Evolutionary conservation across 2,113 vertebrate species (phyloP), one percentile per base, ranked within the genome.

Genomic region (Myiopsitta monachus): DNA sequence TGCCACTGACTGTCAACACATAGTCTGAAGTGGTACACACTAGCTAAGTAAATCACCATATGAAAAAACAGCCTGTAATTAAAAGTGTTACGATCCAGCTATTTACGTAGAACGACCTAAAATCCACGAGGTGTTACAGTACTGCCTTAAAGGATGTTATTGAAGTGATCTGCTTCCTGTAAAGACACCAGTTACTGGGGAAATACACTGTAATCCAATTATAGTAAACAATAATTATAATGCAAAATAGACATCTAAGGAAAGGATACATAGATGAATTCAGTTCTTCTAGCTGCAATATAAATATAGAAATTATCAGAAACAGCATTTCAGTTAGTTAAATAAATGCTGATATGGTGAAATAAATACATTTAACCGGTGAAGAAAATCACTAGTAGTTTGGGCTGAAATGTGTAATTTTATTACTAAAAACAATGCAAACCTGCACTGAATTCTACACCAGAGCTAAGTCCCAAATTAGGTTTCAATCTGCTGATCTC

Each of bases 231-330:
- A 12, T 52, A 83, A 80, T 26, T 83, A 24, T 8, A 81, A 88
- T 39, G 17, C 57, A 69, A 78, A 90, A 33, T 7, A 95, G 64
- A 43, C 38, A 85, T 61, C 51, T 94, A 66, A 83, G 70, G 89
- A 90, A 99, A 99, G 99, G 99, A 99, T 99, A 99, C 99, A 99
- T 99, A 21, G 99, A 99, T 88, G 99, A 99, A 98, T 99, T 99
- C 94, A 99, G 97, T 98, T 99, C 99, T 98, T 99, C 99, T 72
- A 99, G 98, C 99, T 99, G 98, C 73, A 98, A 98, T 28, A 81
- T 12, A 97, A 95, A 81, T 22, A 10, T 16, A 87, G 19, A 75
- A 68, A 76, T 38, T 28, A 91, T 90, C 30, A 92, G 73, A 92
- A 97, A 72, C 52, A 5, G 41, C 14, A 68, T 49, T 78, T 81